Base-by-base conservation (phyloP, 2,888 invertebrate genomes). In the Malacosoma neustria region DNA sequence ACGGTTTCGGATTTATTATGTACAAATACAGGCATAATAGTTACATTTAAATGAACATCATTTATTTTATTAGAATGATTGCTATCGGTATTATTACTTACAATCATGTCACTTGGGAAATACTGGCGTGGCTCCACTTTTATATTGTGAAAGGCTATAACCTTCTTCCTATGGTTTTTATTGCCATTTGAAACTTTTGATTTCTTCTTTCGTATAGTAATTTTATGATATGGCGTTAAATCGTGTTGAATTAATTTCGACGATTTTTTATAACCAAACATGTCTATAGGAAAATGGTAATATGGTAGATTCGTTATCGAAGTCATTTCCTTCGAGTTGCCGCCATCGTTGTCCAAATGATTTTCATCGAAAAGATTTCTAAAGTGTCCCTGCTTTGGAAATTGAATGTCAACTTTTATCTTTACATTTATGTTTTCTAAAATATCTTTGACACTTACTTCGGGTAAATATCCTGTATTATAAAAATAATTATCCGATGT, bases 191-290 rank as follows among this genome's bases (percentile, higher is more conserved):
- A 67, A 11, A 42, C 32, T 37, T 64, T 69, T 1, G 63, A 45
- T 50, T 79, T 84, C 54, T 79, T 85, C 51, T 79, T 82, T 40
- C 80, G 79, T 13, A 79, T 63, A 30, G 67, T 66, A 44, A 74
- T 60, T 60, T 76, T 80, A 37, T 75, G 72, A 32, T 71, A 35
- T 9, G 71, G 61, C 3, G 50, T 31, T 11, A 61, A 48, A 32
- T 67, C 63, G 29, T 65, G 57, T 40, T 59, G 66, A 22, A 45
- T 56, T 14, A 52, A 46, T 41, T 56, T 61, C 6, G 40, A 30
- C 9, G 40, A 34, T 41, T 60, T 73, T 49, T 62, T 70, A 22
- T 57, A 61, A 33, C 64, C 69, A 13, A 72, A 59, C 46, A 70
- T 54, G 11, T 76, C 71, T 14, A 70, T 57, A 1, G 77, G 77